Evolutionary conservation across 2,888 invertebrate genomes (phyloP), one percentile per base, ranked within the genome.

Genomic region (Agrypnus murinus): DNA sequence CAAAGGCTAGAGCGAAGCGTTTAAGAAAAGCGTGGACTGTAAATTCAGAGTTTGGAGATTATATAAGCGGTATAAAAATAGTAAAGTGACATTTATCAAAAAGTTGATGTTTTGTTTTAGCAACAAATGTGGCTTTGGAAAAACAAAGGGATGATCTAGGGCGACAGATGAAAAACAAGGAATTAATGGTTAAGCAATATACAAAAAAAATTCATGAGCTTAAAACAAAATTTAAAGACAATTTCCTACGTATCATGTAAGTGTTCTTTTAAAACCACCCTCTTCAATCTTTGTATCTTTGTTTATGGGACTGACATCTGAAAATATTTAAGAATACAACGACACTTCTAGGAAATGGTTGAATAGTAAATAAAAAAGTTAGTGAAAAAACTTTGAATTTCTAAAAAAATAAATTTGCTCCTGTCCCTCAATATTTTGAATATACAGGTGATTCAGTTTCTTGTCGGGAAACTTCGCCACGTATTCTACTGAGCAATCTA

Each of bases 1-100:
- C 89, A 74, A 81, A 88, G 8, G 79, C 82, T 0, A 81, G 82
- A 9, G 88, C 87, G 74, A 80, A 87, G 7, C 80, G 81, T 45
- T 84, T 87, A 0, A 86, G 85, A 72, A 87, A 86, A 68, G 78
- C 88, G 17, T 87, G 87, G 75, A 80, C 77, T 0, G 86, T 86
- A 2, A 89, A 89, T 74, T 80, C 83, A 15, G 83, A 83, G 53
- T 82, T 87, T 1, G 80, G 84, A 31, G 75, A 75, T 0, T 83
- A 85, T 74, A 88, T 89, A 55, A 77, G 82, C 76, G 86, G 88
- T 87, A 75, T 25, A 3, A 25, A 25, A 25, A 25, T 25, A 74
- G 68, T 53, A 57, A 17, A 38, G 5, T n/a, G 4, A 31, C 10
- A 12, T 32, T 14, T 2, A 15, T 32, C 6, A 6, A 25, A 38